A percentile compares a stretch with the other conserved stretches of the same genome.
These are phyloP conservation scores for Epizoanthus rinbou DNA, from an alignment of 92 coral and sea anemone species.

Conservation along the genomic window DNA sequence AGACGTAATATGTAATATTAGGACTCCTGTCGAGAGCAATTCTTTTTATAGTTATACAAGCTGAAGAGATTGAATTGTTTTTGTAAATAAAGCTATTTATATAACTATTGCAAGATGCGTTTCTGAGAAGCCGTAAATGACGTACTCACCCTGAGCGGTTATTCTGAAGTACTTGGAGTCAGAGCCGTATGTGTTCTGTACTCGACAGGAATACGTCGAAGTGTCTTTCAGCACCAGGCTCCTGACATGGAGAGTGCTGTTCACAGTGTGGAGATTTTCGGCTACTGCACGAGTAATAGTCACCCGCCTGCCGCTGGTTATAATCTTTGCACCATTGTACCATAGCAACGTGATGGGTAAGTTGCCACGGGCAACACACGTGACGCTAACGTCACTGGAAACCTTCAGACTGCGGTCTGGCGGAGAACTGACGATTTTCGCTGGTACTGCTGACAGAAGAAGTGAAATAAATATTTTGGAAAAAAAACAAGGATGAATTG, in stretches of 20 bases:
- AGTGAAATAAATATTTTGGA: not conserved
- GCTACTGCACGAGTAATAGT: constrained; percentile 22
- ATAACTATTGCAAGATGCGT: too few relatives aligned
- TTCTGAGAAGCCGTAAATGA: too few relatives aligned
- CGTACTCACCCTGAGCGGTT: constrained; percentile 74
- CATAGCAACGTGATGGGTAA: constrained; percentile 73
- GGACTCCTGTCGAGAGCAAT: too few relatives aligned
- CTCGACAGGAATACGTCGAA: constrained; percentile 77
- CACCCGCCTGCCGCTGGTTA: constrained; percentile 56
- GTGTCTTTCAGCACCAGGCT: constrained; percentile 74
- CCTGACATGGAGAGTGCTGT: constrained; percentile 65
- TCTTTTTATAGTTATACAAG: too few relatives aligned
- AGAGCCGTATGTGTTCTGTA: constrained; percentile 72
- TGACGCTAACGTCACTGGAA: constrained; percentile 56
- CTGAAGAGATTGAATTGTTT: too few relatives aligned
- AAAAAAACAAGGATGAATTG: not conserved
- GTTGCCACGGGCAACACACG: constrained; percentile 82
- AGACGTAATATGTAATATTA: too few relatives aligned
- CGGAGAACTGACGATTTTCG: constrained; percentile 71
- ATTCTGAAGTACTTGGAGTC: constrained; percentile 63
- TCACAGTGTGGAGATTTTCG: constrained; percentile 51
- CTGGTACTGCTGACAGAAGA: constrained; percentile 91
- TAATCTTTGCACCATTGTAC: constrained; percentile 64
- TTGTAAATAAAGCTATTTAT: too few relatives aligned
- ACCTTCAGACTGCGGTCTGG: constrained; percentile 62